Evolutionary conservation across 1,140 invertebrate genomes (phyloP).

Genomic region (Drosophila mauritiana): DNA sequence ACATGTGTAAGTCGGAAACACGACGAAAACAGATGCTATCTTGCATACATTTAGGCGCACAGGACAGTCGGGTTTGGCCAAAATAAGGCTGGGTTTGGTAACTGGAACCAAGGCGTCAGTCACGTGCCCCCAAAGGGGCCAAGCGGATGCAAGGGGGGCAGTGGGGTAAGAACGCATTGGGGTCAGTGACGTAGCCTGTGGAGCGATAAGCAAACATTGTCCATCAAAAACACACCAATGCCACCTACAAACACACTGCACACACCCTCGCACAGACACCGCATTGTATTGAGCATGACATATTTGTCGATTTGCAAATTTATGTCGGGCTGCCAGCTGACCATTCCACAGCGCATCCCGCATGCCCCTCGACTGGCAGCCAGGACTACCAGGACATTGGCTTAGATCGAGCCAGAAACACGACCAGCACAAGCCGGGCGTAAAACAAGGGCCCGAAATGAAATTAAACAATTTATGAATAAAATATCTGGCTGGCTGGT

Average conservation of each 20-base stretch:
- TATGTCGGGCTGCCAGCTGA: conserved; percentile 48
- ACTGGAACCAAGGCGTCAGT: conserved; percentile 61
- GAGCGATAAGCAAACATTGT: conserved; percentile 79
- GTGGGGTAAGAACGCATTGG: conserved; percentile 28
- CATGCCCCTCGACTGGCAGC: not conserved
- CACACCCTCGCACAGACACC: conserved; percentile 10
- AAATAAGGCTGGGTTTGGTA: conserved; percentile 23
- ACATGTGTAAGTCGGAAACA: conserved; percentile 81
- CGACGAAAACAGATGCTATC: conserved; percentile 82
- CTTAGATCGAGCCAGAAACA: conserved; percentile 44
- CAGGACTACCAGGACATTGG: conserved; percentile 36
- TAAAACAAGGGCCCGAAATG: conserved; percentile 47
- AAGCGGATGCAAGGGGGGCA: not conserved
- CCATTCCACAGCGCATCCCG: conserved; percentile 16
- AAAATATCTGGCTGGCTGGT: conserved; percentile 24
- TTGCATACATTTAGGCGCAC: conserved; percentile 75
- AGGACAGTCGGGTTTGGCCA: conserved; percentile 15
- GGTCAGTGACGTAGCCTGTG: conserved; percentile 47
- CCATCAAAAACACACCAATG: conserved; percentile 79
- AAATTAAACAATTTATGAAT: conserved; percentile 74
- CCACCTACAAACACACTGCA: conserved; percentile 16
- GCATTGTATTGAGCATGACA: conserved; percentile 78
- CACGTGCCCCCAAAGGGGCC: conserved; percentile 49
- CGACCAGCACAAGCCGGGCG: conserved; percentile 21
- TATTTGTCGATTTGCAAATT: conserved; percentile 82